phyloP scores from a whole-genome alignment of 2,888 invertebrate species.

The Nomada goodeniana region DNA sequence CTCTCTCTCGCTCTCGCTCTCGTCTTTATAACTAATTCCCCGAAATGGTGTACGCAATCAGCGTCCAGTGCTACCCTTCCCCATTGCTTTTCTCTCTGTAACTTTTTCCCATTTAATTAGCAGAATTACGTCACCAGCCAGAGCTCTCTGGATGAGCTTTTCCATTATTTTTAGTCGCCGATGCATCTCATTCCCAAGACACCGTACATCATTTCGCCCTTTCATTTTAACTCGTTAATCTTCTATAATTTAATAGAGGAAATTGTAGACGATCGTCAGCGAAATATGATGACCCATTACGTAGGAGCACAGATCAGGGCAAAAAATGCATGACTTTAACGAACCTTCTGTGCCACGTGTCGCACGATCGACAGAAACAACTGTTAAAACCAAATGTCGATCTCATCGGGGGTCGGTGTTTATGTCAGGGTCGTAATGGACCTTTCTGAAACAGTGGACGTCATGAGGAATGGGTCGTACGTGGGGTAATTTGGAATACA shows the following conservation, averaged over 20 bases:
- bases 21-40: constrained; percentile 19
- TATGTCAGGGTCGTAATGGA: constrained; percentile 58
- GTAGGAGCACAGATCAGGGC: constrained; percentile 9
- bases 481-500: constrained; percentile 41
- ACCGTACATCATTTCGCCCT: background rate
- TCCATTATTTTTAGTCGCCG: background rate
- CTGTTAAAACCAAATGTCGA: constrained; percentile 52
- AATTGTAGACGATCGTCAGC: too few relatives aligned
- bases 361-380: constrained; percentile 28
- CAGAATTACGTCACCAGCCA: constrained; percentile 24
- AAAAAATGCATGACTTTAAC: constrained; percentile 43
- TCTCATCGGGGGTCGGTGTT: constrained; percentile 43
- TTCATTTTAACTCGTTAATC: background rate
- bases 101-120: constrained; percentile 45
- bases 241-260: too few relatives aligned
- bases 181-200: background rate
- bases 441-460: constrained; percentile 65
- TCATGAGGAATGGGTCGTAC: constrained; percentile 66
- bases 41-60: constrained; percentile 3
- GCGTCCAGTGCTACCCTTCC: background rate
- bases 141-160: background rate
- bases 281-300: background rate
- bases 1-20: background rate
- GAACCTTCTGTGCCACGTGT: constrained; percentile 43
- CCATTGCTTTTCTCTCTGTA: background rate